Evolutionary conservation across 2,113 vertebrate genomes (phyloP), one percentile per base, ranked within the genome.

Genomic region (Tricholaema leucomelas): DNA sequence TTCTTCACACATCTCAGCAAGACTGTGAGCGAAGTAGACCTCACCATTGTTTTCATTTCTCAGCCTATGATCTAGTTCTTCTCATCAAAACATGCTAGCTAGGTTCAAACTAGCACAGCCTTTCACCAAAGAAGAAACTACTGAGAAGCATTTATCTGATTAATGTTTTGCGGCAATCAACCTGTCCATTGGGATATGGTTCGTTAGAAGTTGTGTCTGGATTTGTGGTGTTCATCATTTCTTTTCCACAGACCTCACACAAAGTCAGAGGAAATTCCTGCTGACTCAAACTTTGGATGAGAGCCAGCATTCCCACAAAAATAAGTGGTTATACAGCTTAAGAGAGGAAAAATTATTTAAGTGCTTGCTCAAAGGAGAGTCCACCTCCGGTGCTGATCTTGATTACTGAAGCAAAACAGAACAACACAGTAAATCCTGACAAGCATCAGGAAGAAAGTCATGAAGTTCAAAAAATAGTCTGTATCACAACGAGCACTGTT

Each of bases 131-230:
- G 14, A 83, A 78, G 31, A 54, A 61, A 58, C 63, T 44, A 66
- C 52, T 35, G 46, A 70, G 77, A 79, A 90, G 66, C 74, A 79
- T 88, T 95, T 90, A 36, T 90, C 63, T 84, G 88, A 90, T 81
- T 77, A 91, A 93, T 61, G 74, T 76, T 87, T 90, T 54, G 59
- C 81, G 91, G 88, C 83, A 75, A 90, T 84, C 95, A 91, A 36
- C 66, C 86, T 86, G 88, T 75, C 92, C 73, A 40, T 3, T 24
- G 83, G 94, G 90, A 91, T 63, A 75, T 38, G 81, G 69, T 67
- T 52, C 31, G 2, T 90, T 46, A 88, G 36, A 90, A 90, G 74
- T 16, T 54, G 55, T 55, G 77, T 86, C 82, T 65, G 85, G 60
- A 72, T 90, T 50, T 72, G 73, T 28, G 66, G 59, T 84, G 76